Base-by-base conservation (phyloP, 1,140 invertebrate species). In the Sinella curviseta region DNA sequence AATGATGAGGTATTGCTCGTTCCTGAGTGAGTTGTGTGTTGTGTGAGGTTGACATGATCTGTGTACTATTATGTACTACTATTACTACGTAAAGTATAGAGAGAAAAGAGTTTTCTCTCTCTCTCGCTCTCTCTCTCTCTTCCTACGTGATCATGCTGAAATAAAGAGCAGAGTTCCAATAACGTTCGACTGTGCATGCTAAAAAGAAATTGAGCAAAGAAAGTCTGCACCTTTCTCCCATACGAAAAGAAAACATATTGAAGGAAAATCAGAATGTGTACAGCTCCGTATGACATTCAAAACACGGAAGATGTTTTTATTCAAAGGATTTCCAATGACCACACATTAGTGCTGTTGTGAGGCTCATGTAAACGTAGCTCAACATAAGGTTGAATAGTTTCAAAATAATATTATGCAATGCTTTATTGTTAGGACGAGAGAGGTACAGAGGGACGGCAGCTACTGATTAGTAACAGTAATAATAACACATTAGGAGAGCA, bases 161-260 rank as follows among this genome's bases (percentile, higher is more conserved):
- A 48, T 48, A 20, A 20, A 48, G 20, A 48, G 39, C 20, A 48
- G 8, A 48, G 8, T 8, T 12, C 8, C 39, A 20, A 48, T 48
- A 20, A 48, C 20, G 39, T 8, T 48, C 8, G 8, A 48, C 20
- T 8, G 39, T 60, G 57, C 12, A 60, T 60, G 57, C 14, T n/a
- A 60, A 60, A 12, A 48, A 26, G 57, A 12, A 3, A 26, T 4
- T 60, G 57, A 3, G 24, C 8, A 17, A 60, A 60, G 57, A 60
- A 60, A 60, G 57, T 60, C 57, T 60, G 12, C 24, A 60, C 24
- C 57, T 60, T 60, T 60, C 57, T 26, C 24, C 24, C 3, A 16
- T 3, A 16, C 3, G 12, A 60, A 60, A 60, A 60, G 57, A 60
- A 60, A 60, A 60, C 57, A 60, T 60, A 60, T 60, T 60, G 57